phyloP scores from a whole-genome alignment of 2,888 invertebrate species.

The Tipula unca region DNA sequence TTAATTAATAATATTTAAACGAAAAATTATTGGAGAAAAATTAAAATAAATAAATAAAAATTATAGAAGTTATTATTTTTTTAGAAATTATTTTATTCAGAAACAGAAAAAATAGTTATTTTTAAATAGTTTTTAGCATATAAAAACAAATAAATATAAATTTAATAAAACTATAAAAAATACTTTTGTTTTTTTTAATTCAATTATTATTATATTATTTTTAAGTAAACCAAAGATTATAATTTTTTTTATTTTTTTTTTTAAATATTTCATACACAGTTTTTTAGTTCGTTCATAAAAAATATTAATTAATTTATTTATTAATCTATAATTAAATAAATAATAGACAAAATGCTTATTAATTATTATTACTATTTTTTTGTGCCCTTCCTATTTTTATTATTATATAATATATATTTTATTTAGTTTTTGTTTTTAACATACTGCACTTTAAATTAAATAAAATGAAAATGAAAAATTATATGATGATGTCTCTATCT shows the following conservation, averaged over 20 bases:
- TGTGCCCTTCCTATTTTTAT: not conserved
- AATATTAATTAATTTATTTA: not conserved
- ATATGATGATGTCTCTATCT: not conserved
- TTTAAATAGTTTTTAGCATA: not conserved
- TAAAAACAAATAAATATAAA: not conserved
- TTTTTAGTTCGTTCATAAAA: not conserved
- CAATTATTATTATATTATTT: not conserved
- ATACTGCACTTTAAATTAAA: slow-evolving; percentile 3
- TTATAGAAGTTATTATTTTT: not conserved
- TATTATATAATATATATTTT: not conserved
- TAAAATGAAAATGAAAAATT: not conserved
- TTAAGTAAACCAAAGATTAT: not conserved
- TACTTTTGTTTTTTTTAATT: not conserved
- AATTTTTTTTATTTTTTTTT: not conserved
- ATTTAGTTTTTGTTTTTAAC: not conserved
- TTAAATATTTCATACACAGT: not conserved
- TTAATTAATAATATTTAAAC: not conserved
- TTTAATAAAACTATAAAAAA: not conserved
- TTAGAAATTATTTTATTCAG: slow-evolving; percentile 8
- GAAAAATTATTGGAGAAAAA: not conserved
- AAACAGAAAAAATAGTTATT: not conserved
- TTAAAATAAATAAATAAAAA: not conserved
- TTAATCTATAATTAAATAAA: not conserved
- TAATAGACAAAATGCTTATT: not conserved
- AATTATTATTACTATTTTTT: not conserved